Percentiles rank a stretch among this genome's conserved stretches.
phyloP scores from a whole-genome alignment of 2,797 vertebrate genomes.

The Falco columbarius region DNA sequence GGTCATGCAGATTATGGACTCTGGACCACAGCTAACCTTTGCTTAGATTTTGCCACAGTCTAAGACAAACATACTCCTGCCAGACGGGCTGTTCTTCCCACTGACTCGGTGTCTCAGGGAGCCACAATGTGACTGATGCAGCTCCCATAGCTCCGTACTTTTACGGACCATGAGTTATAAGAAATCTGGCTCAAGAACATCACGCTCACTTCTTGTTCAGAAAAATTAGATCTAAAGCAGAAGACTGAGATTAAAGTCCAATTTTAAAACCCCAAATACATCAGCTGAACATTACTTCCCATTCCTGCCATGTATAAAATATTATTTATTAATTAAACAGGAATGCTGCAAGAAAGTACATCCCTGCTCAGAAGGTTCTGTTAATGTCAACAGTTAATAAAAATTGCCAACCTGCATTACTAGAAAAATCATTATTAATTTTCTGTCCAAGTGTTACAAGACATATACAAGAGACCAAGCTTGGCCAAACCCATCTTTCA shows the following conservation, averaged over 20 bases:
- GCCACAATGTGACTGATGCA: background rate
- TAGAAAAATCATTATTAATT: background rate
- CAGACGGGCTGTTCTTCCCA: background rate
- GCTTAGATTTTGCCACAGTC: background rate
- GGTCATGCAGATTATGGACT: background rate
- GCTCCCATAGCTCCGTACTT: background rate
- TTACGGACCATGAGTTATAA: background rate
- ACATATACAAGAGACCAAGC: background rate
- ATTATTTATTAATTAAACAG: background rate
- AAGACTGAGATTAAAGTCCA: background rate
- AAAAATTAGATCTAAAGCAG: background rate
- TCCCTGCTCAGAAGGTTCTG: background rate
- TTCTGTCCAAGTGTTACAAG: background rate
- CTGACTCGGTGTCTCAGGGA: background rate
- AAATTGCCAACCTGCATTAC: background rate
- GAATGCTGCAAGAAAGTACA: background rate
- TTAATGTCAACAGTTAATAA: background rate
- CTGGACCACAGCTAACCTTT: background rate
- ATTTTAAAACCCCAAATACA: background rate
- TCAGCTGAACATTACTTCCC: background rate
- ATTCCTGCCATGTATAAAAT: fast-evolving
- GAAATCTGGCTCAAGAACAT: background rate
- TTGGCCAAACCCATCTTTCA: background rate
- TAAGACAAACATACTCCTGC: background rate
- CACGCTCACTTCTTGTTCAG: background rate